Evolutionary conservation across 92 coral and sea anemone species (phyloP).

Genomic region (Actinostola sp.): DNA sequence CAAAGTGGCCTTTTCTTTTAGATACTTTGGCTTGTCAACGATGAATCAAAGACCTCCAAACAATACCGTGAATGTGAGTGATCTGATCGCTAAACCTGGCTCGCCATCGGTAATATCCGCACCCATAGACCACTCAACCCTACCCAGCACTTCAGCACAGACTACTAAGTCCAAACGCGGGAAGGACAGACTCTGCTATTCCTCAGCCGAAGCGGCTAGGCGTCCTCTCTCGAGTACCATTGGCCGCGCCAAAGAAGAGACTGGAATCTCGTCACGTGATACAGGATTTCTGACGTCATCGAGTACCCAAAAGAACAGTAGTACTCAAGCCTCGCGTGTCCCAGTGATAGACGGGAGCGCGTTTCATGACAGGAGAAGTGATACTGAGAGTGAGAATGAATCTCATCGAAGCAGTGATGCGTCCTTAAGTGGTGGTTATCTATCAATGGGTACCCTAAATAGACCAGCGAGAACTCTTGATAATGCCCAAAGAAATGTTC

Average conservation of each 20-base stretch:
- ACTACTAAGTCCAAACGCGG: constrained; percentile 2
- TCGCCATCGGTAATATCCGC: constrained; percentile 70
- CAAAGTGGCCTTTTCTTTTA: not conserved
- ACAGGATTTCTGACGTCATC: constrained; percentile 42
- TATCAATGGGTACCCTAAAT: constrained; percentile 49
- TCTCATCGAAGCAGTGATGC: constrained; percentile 54
- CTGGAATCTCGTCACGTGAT: constrained; percentile 45
- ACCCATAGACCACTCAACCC: constrained; percentile 54
- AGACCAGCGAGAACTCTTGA: constrained; percentile 19
- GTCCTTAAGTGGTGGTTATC: constrained; percentile 52
- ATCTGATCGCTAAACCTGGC: constrained; percentile 60
- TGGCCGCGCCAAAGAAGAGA: constrained; percentile 48
- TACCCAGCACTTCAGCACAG: constrained; percentile 6
- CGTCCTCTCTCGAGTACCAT: constrained; percentile 68
- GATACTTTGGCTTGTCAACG: constrained; percentile 44
- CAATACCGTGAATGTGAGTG: constrained; percentile 56
- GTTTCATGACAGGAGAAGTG: constrained; percentile 20
- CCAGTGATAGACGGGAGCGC: constrained; percentile 22
- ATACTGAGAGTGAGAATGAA: constrained; percentile 39
- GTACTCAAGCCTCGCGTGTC: constrained; percentile 19
- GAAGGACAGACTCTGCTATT: constrained; percentile 13
- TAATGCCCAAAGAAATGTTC: not conserved
- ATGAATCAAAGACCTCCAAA: constrained; percentile 37
- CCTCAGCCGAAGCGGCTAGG: constrained; percentile 28
- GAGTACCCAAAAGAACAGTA: not conserved